Conservation (phyloP, 2,888 invertebrate species). For the Polia nebulosa region DNA sequence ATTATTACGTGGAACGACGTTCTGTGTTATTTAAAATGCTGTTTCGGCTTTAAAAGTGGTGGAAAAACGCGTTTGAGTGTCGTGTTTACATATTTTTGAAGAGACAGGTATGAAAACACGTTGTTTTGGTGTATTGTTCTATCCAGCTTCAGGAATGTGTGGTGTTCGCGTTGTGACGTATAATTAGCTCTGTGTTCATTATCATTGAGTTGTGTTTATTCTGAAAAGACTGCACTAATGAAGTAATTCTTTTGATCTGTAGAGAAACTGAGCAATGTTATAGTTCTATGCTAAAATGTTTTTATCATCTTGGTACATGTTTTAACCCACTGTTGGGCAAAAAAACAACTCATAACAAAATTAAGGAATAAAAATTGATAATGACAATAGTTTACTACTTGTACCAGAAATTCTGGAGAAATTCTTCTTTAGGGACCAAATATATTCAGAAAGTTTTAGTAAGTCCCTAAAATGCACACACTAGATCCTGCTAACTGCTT, state of each 20-base stretch:
- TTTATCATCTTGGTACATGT: not conserved
- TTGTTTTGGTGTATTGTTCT: slow-evolving; percentile 35
- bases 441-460: not conserved
- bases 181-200: slow-evolving; percentile 4
- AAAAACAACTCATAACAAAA: not conserved
- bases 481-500: too few relatives aligned
- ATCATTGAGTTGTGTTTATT: slow-evolving; percentile 4
- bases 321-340: not conserved
- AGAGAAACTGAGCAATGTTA: not conserved
- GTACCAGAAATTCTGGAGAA: not conserved
- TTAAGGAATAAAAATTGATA: not conserved
- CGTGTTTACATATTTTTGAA: slow-evolving; percentile 68
- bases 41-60: slow-evolving; percentile 56
- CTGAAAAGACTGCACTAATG: not conserved
- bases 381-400: not conserved
- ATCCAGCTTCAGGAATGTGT: not conserved
- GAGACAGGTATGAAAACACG: slow-evolving; percentile 23
- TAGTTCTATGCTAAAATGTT: not conserved
- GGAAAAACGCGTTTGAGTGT: slow-evolving; percentile 47
- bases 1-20: slow-evolving; percentile 73
- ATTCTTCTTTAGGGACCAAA: too few relatives aligned
- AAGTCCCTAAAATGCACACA: too few relatives aligned
- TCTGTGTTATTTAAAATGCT: slow-evolving; percentile 52
- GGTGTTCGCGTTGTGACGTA: slow-evolving; percentile 17
- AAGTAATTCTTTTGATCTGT: not conserved